Base-by-base conservation (phyloP, 2,113 vertebrate genomes). In the Poeciliopsis occidentalis region DNA sequence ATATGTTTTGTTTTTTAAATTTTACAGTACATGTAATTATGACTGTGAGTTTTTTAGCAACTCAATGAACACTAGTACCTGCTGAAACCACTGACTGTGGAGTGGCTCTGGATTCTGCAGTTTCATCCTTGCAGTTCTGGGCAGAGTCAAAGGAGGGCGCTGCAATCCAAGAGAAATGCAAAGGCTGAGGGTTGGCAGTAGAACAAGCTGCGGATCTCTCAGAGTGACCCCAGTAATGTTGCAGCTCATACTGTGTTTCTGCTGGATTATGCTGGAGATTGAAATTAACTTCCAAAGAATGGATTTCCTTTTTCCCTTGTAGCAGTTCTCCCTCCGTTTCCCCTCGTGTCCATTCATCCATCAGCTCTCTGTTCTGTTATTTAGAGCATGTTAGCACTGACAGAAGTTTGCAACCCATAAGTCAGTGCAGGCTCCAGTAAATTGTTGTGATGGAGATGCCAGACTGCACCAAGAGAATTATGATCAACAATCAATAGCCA, bases 401-500 rank as follows among this genome's bases (percentile, higher is more conserved):
- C 85, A 89, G 83, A 91, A 88, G 83, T 87, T 88, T 88, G 85
- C 80, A 68, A 75, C 73, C 80, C 83, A 88, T 85, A 80, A 79
- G 79, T 92, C 88, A 89, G 85, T 81, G 81, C 68, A 60, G 86
- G 63, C 86, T 84, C 85, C 24, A 31, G 85, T 78, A 87, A 75
- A 86, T 83, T 82, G 79, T 79, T 75, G 81, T 91, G 89, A 92
- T 91, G 87, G 86, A 89, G 87, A 85, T 87, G 73, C 80, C 69
- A 11, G 60, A 63, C 51, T 78, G 67, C 73, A 78, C 73, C 63
- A 27, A 69, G 79, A 87, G 90, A 93, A 89, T 90, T 91, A 89
- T 92, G 88, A 94, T 92, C 91, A 93, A 83, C 92, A 90, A 92
- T 92, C 90, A 65, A 91, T 90, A 89, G 64, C 69, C 64, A 81